phyloP scores from a whole-genome alignment of 2,888 invertebrate species.

The Heliconius aoede region DNA sequence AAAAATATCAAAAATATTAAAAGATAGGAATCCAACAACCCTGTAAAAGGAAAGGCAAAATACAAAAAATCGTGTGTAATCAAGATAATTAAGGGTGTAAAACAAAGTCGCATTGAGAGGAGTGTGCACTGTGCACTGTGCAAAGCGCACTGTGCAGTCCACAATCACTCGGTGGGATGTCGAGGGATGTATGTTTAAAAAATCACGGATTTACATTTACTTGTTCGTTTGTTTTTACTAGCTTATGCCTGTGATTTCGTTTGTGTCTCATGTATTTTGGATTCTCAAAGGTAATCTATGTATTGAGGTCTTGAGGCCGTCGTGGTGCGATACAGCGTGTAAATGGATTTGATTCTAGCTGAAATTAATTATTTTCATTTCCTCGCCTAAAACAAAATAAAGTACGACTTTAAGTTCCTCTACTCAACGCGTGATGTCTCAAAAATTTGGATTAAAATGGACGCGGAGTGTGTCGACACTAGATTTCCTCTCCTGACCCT shows the following conservation, averaged over 20 bases:
- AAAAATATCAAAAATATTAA: background rate
- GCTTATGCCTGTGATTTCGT: background rate
- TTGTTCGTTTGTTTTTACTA: conserved; percentile 12
- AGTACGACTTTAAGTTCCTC: background rate
- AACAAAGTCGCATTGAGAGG: conserved; percentile 69
- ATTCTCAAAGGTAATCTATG: background rate
- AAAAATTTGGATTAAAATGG: background rate
- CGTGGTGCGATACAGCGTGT: background rate
- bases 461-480: background rate
- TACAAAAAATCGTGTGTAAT: conserved; percentile 24
- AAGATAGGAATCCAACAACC: background rate
- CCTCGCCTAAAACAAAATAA: background rate
- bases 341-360: background rate
- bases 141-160: conserved; percentile 28
- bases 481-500: background rate
- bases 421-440: background rate
- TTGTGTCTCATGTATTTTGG: background rate
- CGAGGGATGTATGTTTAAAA: conserved; percentile 57
- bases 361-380: background rate
- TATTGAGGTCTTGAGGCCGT: background rate
- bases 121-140: conserved; percentile 43
- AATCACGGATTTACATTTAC: conserved; percentile 19
- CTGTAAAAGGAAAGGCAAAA: conserved; percentile 4
- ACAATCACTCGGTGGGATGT: conserved; percentile 65
- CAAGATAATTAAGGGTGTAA: conserved; percentile 75